These are phyloP conservation scores for Notocelia uddmanniana DNA, from an alignment of 2,888 invertebrate species.

Conservation along the genomic window DNA sequence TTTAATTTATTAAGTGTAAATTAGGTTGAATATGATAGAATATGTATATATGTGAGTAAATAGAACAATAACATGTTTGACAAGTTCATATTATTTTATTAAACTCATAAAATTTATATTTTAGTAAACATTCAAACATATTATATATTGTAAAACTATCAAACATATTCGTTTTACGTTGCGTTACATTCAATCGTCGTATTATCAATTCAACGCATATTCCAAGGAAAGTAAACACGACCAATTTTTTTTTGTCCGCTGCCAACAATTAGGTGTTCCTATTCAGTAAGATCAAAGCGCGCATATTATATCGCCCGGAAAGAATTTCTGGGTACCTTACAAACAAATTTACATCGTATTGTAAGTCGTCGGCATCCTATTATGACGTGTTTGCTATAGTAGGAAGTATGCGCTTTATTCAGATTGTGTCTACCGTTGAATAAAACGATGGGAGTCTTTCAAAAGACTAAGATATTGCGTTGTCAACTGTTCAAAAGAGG, in stretches of 20 bases:
- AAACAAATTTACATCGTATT: constrained; percentile 66
- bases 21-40: not conserved
- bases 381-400: constrained; percentile 70
- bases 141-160: constrained; percentile 61
- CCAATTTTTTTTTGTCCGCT: constrained; percentile 71
- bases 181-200: constrained; percentile 25
- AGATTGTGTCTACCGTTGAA: constrained; percentile 54
- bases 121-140: constrained; percentile 21
- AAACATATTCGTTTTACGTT: constrained; percentile 52
- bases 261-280: constrained; percentile 64
- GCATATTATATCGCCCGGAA: constrained; percentile 54
- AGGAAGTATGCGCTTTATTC: constrained; percentile 68
- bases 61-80: too few species aligned
- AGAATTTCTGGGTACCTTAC: constrained; percentile 59
- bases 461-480: constrained; percentile 61
- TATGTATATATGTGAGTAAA: not conserved
- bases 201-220: constrained; percentile 72
- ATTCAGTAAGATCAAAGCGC: constrained; percentile 61
- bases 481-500: constrained; percentile 65
- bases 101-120: too few species aligned
- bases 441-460: constrained; percentile 50
- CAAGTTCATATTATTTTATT: too few species aligned
- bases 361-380: constrained; percentile 65
- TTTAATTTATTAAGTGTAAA: not conserved
- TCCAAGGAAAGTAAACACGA: constrained; percentile 75